Evolutionary conservation across 53 echinoderm and acorn worm genomes (phyloP).

Genomic region (Actinopyga echinites): DNA sequence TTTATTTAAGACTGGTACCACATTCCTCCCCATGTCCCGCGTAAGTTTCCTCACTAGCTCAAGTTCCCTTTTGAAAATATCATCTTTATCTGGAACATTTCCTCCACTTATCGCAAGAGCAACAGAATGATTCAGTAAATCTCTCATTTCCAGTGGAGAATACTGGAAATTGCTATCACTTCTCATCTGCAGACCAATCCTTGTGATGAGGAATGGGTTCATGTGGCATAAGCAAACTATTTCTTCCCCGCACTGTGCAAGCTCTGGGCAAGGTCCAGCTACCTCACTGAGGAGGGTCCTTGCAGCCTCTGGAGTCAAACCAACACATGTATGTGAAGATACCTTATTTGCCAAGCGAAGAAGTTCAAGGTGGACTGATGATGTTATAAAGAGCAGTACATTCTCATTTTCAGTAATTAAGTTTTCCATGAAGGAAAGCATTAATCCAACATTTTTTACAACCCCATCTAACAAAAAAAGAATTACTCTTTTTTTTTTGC

Average conservation of each 20-base stretch:
- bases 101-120: background rate
- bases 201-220: slow-evolving; percentile 19
- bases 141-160: background rate
- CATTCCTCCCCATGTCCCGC: background rate
- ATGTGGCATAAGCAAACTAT: slow-evolving; percentile 3
- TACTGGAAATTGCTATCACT: background rate
- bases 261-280: background rate
- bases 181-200: background rate
- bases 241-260: background rate
- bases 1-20: background rate
- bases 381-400: background rate
- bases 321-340: background rate
- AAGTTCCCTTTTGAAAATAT: background rate
- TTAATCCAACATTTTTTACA: background rate
- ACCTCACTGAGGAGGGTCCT: background rate
- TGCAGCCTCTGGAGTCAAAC: background rate
- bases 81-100: slow-evolving; percentile 9
- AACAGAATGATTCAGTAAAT: background rate
- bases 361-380: background rate
- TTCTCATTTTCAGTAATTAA: background rate
- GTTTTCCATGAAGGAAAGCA: slow-evolving; percentile 2
- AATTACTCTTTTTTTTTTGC: background rate
- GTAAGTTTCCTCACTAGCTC: background rate
- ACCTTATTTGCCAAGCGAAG: background rate
- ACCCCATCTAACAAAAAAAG: slow-evolving; percentile 24